These are phyloP conservation scores for Elegia similella DNA, from an alignment of 2,888 invertebrate genomes.

Conservation along the genomic window DNA sequence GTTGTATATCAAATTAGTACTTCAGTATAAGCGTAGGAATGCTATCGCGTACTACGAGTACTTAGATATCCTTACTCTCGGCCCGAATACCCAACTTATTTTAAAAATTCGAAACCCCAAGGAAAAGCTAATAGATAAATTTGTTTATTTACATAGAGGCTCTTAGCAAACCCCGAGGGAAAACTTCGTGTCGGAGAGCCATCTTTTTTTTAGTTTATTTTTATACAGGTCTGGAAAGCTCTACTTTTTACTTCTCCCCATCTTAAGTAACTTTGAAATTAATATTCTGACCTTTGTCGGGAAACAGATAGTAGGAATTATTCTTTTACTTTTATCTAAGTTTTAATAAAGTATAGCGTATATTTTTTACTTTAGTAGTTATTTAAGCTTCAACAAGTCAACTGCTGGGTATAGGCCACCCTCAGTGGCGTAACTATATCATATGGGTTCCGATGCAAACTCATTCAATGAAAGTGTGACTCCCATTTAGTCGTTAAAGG, in stretches of 20 bases:
- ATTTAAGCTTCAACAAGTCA: too few species aligned
- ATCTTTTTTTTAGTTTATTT: conserved; percentile 26
- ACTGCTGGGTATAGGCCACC: too few species aligned
- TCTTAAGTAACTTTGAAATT: not conserved
- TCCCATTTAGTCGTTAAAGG: too few species aligned
- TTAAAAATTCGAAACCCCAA: not conserved
- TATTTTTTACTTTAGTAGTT: too few species aligned
- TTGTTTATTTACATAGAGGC: conserved; percentile 30
- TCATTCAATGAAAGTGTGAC: too few species aligned
- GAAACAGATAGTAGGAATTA: too few species aligned
- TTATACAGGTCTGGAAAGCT: not conserved
- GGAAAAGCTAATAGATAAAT: conserved; percentile 23
- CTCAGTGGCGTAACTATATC: too few species aligned
- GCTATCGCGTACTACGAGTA: not conserved
- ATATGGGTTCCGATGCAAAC: too few species aligned
- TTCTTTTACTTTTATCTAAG: too few species aligned
- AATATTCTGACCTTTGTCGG: not conserved
- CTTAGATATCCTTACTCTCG: not conserved
- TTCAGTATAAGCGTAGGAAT: too few species aligned
- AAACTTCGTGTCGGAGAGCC: conserved; percentile 26
- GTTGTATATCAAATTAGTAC: too few species aligned
- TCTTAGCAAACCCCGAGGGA: conserved; percentile 21
- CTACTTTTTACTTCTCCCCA: not conserved
- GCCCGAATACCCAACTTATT: not conserved
- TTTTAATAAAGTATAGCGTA: too few species aligned